Percentiles rank a stretch among this genome's conserved stretches.
These are phyloP conservation scores for Yponomeuta sedellus DNA, from an alignment of 2,888 invertebrate genomes.

Conservation along the genomic window DNA sequence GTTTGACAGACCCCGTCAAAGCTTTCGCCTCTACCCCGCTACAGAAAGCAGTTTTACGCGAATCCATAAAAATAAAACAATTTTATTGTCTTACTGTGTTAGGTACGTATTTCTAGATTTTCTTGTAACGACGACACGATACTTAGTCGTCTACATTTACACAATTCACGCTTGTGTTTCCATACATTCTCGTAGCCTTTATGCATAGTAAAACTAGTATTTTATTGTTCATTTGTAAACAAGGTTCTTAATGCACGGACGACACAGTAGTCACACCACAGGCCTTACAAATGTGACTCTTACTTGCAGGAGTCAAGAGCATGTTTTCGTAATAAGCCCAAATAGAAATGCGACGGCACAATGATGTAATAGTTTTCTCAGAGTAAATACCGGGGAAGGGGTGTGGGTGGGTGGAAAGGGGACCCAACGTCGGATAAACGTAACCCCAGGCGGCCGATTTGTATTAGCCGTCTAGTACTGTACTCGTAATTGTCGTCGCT, in stretches of 20 bases:
- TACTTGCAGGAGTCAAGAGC: background rate
- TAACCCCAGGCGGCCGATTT: slow-evolving; percentile 69
- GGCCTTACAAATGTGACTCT: background rate
- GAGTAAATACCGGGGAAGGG: slow-evolving; percentile 31
- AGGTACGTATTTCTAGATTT: background rate
- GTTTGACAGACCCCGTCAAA: slow-evolving; percentile 13
- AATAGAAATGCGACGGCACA: slow-evolving; percentile 37
- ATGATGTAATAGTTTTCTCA: slow-evolving; percentile 62
- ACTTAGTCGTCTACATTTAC: too few species aligned
- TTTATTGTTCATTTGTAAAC: background rate
- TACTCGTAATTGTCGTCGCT: slow-evolving; percentile 71
- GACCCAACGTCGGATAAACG: slow-evolving; percentile 54
- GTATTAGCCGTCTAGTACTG: slow-evolving; percentile 72
- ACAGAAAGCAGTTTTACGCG: slow-evolving; percentile 1
- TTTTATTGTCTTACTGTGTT: background rate
- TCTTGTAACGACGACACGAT: background rate
- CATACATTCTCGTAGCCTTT: background rate
- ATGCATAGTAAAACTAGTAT: background rate
- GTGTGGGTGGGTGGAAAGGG: slow-evolving; percentile 32
- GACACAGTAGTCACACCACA: background rate
- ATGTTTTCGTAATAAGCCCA: background rate
- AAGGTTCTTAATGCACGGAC: background rate
- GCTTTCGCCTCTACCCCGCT: background rate
- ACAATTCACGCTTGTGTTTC: background rate
- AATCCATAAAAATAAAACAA: slow-evolving; percentile 6